A percentile compares a stretch with the other conserved stretches of the same genome.
Evolutionary conservation across 2,888 invertebrate genomes (phyloP).

Genomic region (Mystacides longicornis): DNA sequence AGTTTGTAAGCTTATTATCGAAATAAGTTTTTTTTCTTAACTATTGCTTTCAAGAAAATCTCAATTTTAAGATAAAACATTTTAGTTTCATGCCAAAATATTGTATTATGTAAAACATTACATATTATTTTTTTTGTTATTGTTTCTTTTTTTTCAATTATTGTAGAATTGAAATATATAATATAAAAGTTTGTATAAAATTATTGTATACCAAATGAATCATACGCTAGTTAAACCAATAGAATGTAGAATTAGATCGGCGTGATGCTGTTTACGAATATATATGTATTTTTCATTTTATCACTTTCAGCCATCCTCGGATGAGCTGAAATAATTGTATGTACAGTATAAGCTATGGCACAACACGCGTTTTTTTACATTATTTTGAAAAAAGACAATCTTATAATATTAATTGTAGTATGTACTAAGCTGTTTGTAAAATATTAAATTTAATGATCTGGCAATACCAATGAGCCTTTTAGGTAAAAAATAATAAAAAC

Average conservation of each 20-base stretch:
- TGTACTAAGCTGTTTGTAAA: background rate
- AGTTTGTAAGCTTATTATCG: background rate
- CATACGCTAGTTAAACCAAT: conserved; percentile 26
- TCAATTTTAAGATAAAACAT: background rate
- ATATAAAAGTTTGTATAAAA: too few species aligned
- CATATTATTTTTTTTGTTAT: background rate
- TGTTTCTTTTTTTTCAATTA: too few species aligned
- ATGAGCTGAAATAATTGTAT: too few species aligned
- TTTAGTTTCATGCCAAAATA: background rate
- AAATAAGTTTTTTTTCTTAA: background rate
- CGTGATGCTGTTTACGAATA: background rate
- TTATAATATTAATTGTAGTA: too few species aligned
- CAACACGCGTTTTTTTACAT: too few species aligned
- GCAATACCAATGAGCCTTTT: conserved; percentile 25
- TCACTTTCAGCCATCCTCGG: too few species aligned
- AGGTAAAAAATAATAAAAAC: conserved; percentile 6
- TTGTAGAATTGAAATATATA: too few species aligned
- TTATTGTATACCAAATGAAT: conserved; percentile 12
- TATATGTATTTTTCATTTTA: too few species aligned
- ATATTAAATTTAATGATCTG: conserved; percentile 7
- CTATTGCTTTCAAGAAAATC: background rate
- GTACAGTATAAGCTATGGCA: too few species aligned
- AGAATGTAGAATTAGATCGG: conserved; percentile 10
- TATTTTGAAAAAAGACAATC: background rate
- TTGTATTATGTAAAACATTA: background rate